Evolutionary conservation across 2,797 vertebrate genomes (phyloP).

Genomic region (Rhinichthys osculus): DNA sequence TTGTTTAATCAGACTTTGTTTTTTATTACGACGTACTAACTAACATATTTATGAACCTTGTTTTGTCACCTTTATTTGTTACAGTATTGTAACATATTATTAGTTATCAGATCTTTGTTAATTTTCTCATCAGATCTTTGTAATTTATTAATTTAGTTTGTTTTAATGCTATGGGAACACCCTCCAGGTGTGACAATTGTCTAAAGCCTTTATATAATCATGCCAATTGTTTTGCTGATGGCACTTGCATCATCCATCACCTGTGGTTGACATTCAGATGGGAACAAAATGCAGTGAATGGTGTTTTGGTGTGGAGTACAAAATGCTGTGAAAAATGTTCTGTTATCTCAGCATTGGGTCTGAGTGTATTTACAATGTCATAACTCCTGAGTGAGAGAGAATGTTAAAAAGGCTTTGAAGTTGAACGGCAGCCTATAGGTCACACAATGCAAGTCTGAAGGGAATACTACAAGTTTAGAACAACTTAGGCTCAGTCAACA

Average conservation of each 20-base stretch:
- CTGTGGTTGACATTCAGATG: background rate
- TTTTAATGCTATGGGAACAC: background rate
- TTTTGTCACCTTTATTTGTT: background rate
- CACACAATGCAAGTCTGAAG: background rate
- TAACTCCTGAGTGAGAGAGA: background rate
- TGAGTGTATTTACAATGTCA: background rate
- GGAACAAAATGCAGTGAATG: background rate
- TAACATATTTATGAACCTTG: background rate
- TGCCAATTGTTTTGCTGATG: background rate
- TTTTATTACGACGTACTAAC: background rate
- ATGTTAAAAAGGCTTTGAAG: background rate
- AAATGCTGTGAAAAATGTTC: background rate
- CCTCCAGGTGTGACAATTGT: background rate
- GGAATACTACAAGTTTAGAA: too few relatives aligned
- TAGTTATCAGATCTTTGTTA: background rate
- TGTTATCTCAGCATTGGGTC: background rate
- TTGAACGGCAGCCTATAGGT: background rate
- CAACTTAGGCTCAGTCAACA: background rate
- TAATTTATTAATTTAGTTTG: background rate
- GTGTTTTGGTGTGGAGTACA: constrained; percentile 1
- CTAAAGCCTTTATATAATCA: background rate
- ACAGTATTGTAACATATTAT: background rate
- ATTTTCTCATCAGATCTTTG: background rate
- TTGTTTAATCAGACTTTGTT: background rate
- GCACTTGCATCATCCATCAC: background rate